Conservation (phyloP, 2,113 vertebrate species). For the Embiotoca jacksoni region DNA sequence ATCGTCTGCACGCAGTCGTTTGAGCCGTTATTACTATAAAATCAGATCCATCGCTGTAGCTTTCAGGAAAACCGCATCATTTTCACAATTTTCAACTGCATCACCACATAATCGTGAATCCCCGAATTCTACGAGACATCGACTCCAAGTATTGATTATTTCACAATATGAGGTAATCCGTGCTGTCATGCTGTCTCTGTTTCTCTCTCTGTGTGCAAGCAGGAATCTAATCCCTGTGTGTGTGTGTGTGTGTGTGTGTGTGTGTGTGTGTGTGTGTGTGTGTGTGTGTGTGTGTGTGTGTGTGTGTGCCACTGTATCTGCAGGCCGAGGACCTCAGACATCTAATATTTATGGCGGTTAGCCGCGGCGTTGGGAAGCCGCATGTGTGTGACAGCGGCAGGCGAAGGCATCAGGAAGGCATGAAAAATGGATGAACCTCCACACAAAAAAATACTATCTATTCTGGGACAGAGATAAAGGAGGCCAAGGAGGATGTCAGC, state of each 20-base stretch:
- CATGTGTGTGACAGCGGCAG: slow-evolving; percentile 46
- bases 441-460: slow-evolving; percentile 39
- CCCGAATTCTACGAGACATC: no score
- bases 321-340: slow-evolving; percentile 20
- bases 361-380: slow-evolving; percentile 10
- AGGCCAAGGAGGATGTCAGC: slow-evolving; percentile 24
- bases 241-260: slow-evolving; percentile 2
- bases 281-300: no score
- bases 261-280: background rate
- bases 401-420: slow-evolving; percentile 37
- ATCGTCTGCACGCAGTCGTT: no score
- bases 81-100: no score
- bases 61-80: no score
- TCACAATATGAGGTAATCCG: no score
- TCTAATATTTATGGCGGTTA: slow-evolving; percentile 62
- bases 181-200: no score
- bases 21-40: no score
- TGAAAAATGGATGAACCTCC: slow-evolving; percentile 73
- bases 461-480: slow-evolving; percentile 60
- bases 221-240: background rate
- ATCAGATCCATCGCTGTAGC: no score
- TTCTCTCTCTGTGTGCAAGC: background rate
- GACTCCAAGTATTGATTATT: background rate
- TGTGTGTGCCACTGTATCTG: no score
- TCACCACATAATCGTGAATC: no score